Base-by-base conservation (phyloP, 1,140 invertebrate genomes). In the Micrasema longulum region DNA sequence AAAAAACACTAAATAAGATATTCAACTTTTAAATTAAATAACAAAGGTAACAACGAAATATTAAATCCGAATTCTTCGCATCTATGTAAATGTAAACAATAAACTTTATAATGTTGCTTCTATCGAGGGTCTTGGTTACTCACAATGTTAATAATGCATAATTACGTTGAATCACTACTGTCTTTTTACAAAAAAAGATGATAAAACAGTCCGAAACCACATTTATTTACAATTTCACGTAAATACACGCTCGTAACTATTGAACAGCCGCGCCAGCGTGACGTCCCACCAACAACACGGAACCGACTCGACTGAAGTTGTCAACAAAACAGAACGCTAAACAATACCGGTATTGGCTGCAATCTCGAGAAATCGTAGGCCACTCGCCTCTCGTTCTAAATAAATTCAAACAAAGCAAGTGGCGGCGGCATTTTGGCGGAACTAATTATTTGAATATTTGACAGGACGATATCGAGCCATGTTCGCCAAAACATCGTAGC, bases 381-480 rank as follows among this genome's bases (percentile, higher is more conserved):
- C 60, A 45, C 18, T 47, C 60, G 60, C 60, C 60, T 47, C 43
- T 23, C 60, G 60, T 63, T 47, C 60, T 20, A 63, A 63, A 45
- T 20, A 63, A 63, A 45, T 63, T 41, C 55, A 38, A 38, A 38
- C 55, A 38, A 36, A 18, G 12, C 23, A 11, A 12, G 11, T 22
- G 5, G 20, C 48, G 20, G 5, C 22, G 2, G n/a, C 20, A 16
- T 48, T 18, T 20, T 18, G 45, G 7, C 52, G 52, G 52, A 53
- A 53, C 52, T 31, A 52, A 52, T 31, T 53, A 23, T 23, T 31
- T 23, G 52, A 53, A 20, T 35, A 53, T 53, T 23, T 14, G 23
- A 23, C 52, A 12, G 11, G 6, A 23, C 23, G 11, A 20, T n/a
- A 31, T n/a, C n/a, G n/a, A n/a, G n/a, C n/a, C n/a, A n/a, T n/a